phyloP scores from a whole-genome alignment of 2,888 invertebrate species.

The Galeruca laticollis region DNA sequence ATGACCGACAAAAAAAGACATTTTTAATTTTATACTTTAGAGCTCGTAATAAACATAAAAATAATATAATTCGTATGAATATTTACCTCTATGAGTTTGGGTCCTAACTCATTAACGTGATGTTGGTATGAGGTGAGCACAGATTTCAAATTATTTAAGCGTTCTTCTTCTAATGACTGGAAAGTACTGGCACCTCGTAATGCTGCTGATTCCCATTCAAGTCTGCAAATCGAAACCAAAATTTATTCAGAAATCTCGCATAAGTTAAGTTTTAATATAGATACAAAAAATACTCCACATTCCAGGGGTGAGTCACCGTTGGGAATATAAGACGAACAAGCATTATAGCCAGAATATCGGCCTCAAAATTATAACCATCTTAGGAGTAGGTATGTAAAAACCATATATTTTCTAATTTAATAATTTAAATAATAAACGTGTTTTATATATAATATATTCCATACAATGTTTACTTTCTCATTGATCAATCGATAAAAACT shows the following conservation, averaged over 20 bases:
- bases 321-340: no score
- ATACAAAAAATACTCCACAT: not conserved
- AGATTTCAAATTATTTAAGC: conserved; percentile 83
- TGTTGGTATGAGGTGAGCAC: conserved; percentile 76
- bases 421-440: no score
- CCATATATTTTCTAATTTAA: no score
- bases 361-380: no score
- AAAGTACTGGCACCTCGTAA: conserved; percentile 87
- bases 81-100: conserved; percentile 79
- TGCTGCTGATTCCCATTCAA: conserved; percentile 94
- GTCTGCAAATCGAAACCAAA: conserved; percentile 64
- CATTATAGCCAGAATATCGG: no score
- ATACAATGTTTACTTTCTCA: no score
- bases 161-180: conserved; percentile 90
- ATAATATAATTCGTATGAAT: not conserved
- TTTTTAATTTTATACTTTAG: not conserved
- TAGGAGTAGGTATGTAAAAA: no score
- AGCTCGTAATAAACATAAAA: no score
- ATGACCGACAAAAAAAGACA: no score
- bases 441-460: no score
- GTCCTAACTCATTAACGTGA: conserved; percentile 79
- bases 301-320: no score
- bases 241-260: not conserved
- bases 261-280: not conserved
- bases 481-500: no score